phyloP scores from a whole-genome alignment of 1,140 invertebrate species.

The Drosophila hydei region DNA sequence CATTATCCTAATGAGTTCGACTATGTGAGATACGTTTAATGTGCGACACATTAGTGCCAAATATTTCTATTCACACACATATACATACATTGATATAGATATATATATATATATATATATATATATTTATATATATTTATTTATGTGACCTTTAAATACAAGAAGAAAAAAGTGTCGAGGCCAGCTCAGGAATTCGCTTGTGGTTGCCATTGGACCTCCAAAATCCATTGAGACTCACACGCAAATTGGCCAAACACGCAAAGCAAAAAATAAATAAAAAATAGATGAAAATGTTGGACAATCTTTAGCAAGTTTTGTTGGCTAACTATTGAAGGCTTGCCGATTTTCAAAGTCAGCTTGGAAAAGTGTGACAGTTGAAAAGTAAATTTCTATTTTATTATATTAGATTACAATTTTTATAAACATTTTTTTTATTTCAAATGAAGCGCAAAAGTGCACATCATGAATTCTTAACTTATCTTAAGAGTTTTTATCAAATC shows the following conservation, averaged over 20 bases:
- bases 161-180: conserved; percentile 58
- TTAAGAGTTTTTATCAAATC: too few relatives aligned
- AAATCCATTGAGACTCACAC: conserved; percentile 71
- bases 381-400: too few relatives aligned
- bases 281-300: conserved; percentile 24
- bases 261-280: conserved; percentile 30
- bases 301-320: conserved; percentile 1
- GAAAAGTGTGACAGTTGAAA: neutral
- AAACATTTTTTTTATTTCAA: too few relatives aligned
- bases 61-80: conserved; percentile 18
- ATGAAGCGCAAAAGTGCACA: too few relatives aligned
- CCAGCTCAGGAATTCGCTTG: conserved; percentile 53
- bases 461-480: too few relatives aligned
- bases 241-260: conserved; percentile 75
- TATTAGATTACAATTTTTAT: too few relatives aligned
- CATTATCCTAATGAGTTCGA: conserved; percentile 74
- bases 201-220: conserved; percentile 54
- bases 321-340: conserved; percentile 40
- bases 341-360: neutral
- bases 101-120: conserved; percentile 27
- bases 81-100: conserved; percentile 6
- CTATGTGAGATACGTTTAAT: conserved; percentile 56
- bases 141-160: conserved; percentile 54
- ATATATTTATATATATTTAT: conserved; percentile 20
- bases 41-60: conserved; percentile 46